These are phyloP conservation scores for Crypturellus undulatus DNA, from an alignment of 2,113 vertebrate species.

Conservation along the genomic window DNA sequence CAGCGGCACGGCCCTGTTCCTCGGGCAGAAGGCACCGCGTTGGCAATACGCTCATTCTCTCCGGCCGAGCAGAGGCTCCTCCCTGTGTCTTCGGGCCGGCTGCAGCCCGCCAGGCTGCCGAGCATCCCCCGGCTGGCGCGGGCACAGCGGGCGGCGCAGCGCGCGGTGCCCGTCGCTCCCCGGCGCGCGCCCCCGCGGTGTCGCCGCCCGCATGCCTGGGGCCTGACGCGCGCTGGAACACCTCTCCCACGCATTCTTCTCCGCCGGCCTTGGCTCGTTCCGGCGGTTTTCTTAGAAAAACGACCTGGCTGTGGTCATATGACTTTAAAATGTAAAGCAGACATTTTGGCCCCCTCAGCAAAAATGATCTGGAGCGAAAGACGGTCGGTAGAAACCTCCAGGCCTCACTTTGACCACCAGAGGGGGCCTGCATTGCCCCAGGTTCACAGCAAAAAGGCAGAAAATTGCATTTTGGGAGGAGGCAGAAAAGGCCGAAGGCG, in stretches of 20 bases:
- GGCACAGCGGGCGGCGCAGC: not conserved
- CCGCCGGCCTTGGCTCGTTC: slow-evolving; percentile 9
- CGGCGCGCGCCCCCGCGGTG: not conserved
- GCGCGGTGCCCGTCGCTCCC: too few species aligned
- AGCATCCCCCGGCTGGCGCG: fast-evolving
- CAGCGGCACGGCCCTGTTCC: not conserved
- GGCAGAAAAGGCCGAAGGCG: not conserved
- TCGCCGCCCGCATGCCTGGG: slow-evolving; percentile 15
- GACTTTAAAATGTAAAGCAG: slow-evolving; percentile 26
- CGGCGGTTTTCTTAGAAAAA: slow-evolving; percentile 36
- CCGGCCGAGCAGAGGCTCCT: not conserved
- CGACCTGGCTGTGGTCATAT: not conserved
- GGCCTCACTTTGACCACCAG: slow-evolving; percentile 21
- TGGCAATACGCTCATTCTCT: not conserved
- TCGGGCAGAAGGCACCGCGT: not conserved
- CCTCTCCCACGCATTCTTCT: slow-evolving; percentile 3
- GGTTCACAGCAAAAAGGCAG: not conserved
- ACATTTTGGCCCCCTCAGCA: not conserved
- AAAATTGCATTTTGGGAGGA: not conserved
- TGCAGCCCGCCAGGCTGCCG: not conserved
- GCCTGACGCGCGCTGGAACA: slow-evolving; percentile 22
- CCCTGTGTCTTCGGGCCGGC: not conserved
- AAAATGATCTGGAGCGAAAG: not conserved
- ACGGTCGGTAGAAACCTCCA: not conserved
- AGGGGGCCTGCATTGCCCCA: slow-evolving; percentile 43